phyloP scores from a whole-genome alignment of 1,140 invertebrate species.

The Cyclina sinensis region DNA sequence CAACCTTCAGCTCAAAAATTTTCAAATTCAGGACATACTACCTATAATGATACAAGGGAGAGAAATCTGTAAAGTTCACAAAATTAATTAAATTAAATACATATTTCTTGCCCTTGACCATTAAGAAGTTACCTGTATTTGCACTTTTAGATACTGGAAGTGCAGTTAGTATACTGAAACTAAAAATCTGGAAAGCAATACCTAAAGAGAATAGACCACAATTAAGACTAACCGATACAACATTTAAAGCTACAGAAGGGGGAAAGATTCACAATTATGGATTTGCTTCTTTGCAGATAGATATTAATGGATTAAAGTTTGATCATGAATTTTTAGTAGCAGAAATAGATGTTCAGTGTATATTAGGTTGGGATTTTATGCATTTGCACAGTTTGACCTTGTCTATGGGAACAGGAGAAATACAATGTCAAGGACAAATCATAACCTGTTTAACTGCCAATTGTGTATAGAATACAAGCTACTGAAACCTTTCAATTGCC shows the following conservation, averaged over 20 bases:
- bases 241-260: background rate
- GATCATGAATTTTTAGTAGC: constrained; percentile 3
- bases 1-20: background rate
- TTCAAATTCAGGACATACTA: background rate
- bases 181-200: background rate
- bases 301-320: background rate
- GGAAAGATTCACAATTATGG: background rate
- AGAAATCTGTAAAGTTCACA: background rate
- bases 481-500: background rate
- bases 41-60: no score
- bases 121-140: background rate
- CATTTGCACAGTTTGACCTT: background rate
- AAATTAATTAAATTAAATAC: background rate
- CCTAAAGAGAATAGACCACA: background rate
- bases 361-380: background rate
- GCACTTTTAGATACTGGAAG: background rate
- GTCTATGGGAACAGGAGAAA: background rate
- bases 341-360: constrained; percentile 9
- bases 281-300: background rate
- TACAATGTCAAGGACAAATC: background rate
- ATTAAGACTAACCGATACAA: background rate
- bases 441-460: background rate
- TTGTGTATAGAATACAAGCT: background rate
- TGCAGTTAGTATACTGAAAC: background rate
- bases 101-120: background rate